Conservation (phyloP, 2,888 invertebrate genomes). For the Agrotis puta region DNA sequence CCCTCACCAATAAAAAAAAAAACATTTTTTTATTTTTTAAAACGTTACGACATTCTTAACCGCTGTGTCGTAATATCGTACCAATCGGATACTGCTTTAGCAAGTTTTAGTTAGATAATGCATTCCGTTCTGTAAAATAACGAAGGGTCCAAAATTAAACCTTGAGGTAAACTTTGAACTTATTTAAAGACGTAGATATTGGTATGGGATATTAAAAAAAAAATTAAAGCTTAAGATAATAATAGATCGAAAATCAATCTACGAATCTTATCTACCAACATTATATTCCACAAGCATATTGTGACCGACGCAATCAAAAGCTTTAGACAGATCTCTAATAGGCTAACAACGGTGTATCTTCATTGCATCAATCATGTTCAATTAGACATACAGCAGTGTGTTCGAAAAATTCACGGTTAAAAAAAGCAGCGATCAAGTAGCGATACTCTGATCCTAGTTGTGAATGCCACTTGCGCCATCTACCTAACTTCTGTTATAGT, state of each 20-base stretch:
- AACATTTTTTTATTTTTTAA: not conserved
- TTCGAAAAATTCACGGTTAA: constrained; percentile 9
- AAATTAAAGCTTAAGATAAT: not conserved
- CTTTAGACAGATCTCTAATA: constrained; percentile 32
- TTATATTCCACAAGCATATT: constrained; percentile 11
- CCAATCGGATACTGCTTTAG: no score
- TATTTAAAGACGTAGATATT: no score
- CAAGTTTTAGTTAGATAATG: not conserved
- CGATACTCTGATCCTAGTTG: not conserved
- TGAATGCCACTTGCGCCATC: constrained; percentile 28
- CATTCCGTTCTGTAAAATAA: no score
- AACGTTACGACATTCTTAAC: not conserved
- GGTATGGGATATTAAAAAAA: no score
- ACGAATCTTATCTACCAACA: not conserved
- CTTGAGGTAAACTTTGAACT: constrained; percentile 11
- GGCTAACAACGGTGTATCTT: constrained; percentile 15
- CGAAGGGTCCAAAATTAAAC: not conserved
- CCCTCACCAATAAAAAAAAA: constrained; percentile 13
- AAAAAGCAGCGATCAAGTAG: not conserved
- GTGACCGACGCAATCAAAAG: constrained; percentile 33
- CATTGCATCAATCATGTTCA: constrained; percentile 39
- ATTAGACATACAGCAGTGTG: constrained; percentile 19
- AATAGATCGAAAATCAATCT: not conserved
- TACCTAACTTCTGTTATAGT: not conserved
- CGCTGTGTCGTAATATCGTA: no score